Evolutionary conservation across 2,113 vertebrate species (phyloP), one percentile per base, ranked within the genome.

Genomic region (Eolophus roseicapilla): DNA sequence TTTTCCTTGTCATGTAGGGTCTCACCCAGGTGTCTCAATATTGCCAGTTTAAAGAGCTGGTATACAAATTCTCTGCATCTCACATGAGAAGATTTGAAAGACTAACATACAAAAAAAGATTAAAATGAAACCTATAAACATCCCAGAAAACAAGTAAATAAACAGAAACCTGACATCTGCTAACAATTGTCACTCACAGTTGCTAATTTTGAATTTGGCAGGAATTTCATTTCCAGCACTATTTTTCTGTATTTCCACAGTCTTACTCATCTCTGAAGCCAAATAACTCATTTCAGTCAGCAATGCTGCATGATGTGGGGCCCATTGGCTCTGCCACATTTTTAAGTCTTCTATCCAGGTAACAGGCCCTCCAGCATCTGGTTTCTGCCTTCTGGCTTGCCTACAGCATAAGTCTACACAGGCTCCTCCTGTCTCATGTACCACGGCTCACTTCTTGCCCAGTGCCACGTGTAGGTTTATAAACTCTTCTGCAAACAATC

Each of bases 151-250:
- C 47, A 87, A 94, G 23, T 20, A 95, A 95, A 92, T 74, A 91
- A 93, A 76, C 25, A 84, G 59, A 91, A 87, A 85, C 37, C 77
- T 82, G 74, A 65, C 78, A 92, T 94, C 78, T 95, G 82, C 70
- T 82, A 95, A 41, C 53, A 89, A 76, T 82, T 91, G 65, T 84
- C 62, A 73, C 74, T 70, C 57, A 44, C 16, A 64, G 62, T 46
- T 84, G 74, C 70, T 92, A 82, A 93, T 90, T 95, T 82, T 39
- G 44, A 85, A 80, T 90, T 94, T 85, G 89, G 82, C 83, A 94
- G 35, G 55, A 78, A 76, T 73, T 78, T 65, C 31, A 65, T 85
- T 95, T 96, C 59, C 63, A 87, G 63, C 75, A 62, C 67, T 76
- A 37, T 39, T 89, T 80, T 94, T 88, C 63, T 80, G n/a, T 82